Evolutionary conservation across 1,140 invertebrate genomes (phyloP).

Genomic region (Bombyx mori): ASM3026992v2 NC_085117.1:20028501-20029000

Average conservation of each 20-base stretch:
- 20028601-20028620: conserved; percentile 11
- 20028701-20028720: conserved; percentile 64
- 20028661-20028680: conserved; percentile 61
- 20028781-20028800: conserved; percentile 53
- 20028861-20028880: conserved; percentile 11
- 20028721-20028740: conserved; percentile 66
- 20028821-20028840: conserved; percentile 22
- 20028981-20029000: conserved; percentile 15
- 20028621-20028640: conserved; percentile 33
- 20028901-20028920: conserved; percentile 1
- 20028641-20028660: conserved; percentile 57
- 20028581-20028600: background rate
- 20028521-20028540: conserved; percentile 20
- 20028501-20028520: conserved; percentile 4
- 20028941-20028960: conserved; percentile 14
- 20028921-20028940: conserved; percentile 1
- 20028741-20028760: conserved; percentile 54
- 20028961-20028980: conserved; percentile 15
- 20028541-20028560: conserved; percentile 11
- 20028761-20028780: conserved; percentile 66
- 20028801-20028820: conserved; percentile 9
- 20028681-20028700: conserved; percentile 58
- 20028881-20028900: background rate
- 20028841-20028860: conserved; percentile 47
- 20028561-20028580: conserved; percentile 12